Percentiles rank a stretch among this genome's conserved stretches.
Conservation (phyloP, 1,140 invertebrate genomes). For the Hylaeus volcanicus region DNA sequence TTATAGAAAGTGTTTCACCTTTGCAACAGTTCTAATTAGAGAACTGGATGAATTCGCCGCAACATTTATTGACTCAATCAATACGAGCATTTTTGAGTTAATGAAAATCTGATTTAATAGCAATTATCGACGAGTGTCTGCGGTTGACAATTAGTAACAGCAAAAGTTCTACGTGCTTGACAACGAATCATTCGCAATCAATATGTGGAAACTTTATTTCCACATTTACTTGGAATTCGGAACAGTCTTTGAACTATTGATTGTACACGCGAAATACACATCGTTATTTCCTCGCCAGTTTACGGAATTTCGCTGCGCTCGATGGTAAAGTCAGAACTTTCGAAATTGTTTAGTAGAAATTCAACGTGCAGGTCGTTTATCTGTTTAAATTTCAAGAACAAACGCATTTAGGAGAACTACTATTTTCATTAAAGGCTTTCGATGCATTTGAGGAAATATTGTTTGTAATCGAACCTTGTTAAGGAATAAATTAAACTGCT, state of each 20-base stretch:
- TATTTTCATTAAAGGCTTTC: no score
- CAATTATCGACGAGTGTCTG: slow-evolving; percentile 20
- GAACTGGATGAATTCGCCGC: not conserved
- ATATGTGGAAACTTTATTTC: not conserved
- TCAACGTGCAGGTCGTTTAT: not conserved
- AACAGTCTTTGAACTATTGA: slow-evolving; percentile 10
- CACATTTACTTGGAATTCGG: slow-evolving; percentile 36
- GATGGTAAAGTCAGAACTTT: not conserved
- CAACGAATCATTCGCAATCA: slow-evolving; percentile 1
- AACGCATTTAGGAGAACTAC: no score
- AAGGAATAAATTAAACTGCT: no score
- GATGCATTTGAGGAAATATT: not conserved
- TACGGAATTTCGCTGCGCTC: not conserved
- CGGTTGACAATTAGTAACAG: slow-evolving; percentile 27
- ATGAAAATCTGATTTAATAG: slow-evolving; percentile 19
- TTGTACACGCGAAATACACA: not conserved
- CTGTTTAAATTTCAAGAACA: no score
- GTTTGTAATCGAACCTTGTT: not conserved
- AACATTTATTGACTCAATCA: not conserved
- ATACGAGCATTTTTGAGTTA: not conserved
- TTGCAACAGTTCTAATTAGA: no score
- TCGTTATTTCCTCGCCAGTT: not conserved
- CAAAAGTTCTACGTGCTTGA: slow-evolving; percentile 22
- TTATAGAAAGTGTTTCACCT: no score
- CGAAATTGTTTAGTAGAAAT: not conserved